phyloP scores from a whole-genome alignment of 2,888 invertebrate species.

The Ochlodes sylvanus region DNA sequence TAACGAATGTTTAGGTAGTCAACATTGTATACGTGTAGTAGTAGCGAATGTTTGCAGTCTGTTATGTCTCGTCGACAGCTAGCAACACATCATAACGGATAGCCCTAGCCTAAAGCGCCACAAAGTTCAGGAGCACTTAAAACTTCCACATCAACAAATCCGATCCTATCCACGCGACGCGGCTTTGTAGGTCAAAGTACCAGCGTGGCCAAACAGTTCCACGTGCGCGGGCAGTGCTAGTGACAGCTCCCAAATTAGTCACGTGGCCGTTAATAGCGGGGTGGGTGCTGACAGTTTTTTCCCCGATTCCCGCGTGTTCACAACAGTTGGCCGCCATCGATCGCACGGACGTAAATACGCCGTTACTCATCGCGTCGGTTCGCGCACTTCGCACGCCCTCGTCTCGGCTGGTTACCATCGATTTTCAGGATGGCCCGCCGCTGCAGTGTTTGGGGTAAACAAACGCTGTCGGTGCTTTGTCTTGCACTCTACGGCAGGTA shows the following conservation, averaged over 20 bases:
- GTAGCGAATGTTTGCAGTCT: too few relatives aligned
- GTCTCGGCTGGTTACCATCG: slow-evolving; percentile 74
- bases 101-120: neutral
- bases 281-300: slow-evolving; percentile 71
- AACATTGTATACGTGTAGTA: too few relatives aligned
- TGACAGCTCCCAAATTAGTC: slow-evolving; percentile 84
- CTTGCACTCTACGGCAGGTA: neutral
- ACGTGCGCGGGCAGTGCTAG: slow-evolving; percentile 70
- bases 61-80: too few relatives aligned
- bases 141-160: neutral
- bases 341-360: slow-evolving; percentile 64
- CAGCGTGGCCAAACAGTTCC: slow-evolving; percentile 49
- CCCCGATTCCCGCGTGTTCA: slow-evolving; percentile 71
- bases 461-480: slow-evolving; percentile 10
- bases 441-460: slow-evolving; percentile 16
- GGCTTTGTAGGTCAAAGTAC: slow-evolving; percentile 39
- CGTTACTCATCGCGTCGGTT: slow-evolving; percentile 66
- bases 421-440: slow-evolving; percentile 60
- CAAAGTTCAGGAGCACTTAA: neutral
- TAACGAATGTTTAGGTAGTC: too few relatives aligned
- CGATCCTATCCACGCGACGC: slow-evolving; percentile 1
- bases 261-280: slow-evolving; percentile 81
- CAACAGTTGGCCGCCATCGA: slow-evolving; percentile 83
- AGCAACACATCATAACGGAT: neutral
- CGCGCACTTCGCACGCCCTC: slow-evolving; percentile 34